phyloP scores from a whole-genome alignment of 2,888 invertebrate species.

The Acronicta leporina region DNA sequence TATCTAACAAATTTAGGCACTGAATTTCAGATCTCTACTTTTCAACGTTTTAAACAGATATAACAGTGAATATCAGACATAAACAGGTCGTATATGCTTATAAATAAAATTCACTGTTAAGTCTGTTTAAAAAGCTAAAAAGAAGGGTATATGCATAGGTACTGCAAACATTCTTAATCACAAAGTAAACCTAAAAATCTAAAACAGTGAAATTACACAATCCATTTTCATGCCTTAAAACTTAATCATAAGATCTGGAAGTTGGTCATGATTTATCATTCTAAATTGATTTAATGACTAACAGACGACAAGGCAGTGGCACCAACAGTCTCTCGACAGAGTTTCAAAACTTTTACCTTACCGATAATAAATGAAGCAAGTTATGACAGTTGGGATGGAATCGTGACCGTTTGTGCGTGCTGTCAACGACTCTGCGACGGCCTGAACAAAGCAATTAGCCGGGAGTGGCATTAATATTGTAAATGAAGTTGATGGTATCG shows the following conservation, averaged over 20 bases:
- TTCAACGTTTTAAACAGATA: too few species aligned
- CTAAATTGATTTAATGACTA: slow-evolving; percentile 67
- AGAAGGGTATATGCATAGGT: too few species aligned
- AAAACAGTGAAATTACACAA: slow-evolving; percentile 6
- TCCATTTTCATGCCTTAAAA: slow-evolving; percentile 38
- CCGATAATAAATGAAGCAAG: slow-evolving; percentile 69
- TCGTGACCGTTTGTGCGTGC: slow-evolving; percentile 62
- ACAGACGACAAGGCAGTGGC: slow-evolving; percentile 58
- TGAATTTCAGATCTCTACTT: too few species aligned
- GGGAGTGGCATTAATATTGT: slow-evolving; percentile 44
- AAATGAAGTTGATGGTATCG: slow-evolving; percentile 37
- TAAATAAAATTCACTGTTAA: too few species aligned
- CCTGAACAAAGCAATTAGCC: slow-evolving; percentile 53
- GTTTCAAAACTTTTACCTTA: slow-evolving; percentile 67
- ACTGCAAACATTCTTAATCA: not conserved
- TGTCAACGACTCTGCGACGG: slow-evolving; percentile 44
- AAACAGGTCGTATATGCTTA: too few species aligned
- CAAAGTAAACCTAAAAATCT: not conserved
- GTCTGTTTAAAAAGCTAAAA: too few species aligned
- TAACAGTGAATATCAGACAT: too few species aligned
- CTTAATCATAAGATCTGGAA: slow-evolving; percentile 39
- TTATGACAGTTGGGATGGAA: slow-evolving; percentile 67
- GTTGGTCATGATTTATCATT: slow-evolving; percentile 60
- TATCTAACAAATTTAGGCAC: too few species aligned
- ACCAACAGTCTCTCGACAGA: slow-evolving; percentile 53